A percentile compares a stretch with the other conserved stretches of the same genome.
Evolutionary conservation across 2,888 invertebrate species (phyloP).

Genomic region (Diadegma fenestrale): DNA sequence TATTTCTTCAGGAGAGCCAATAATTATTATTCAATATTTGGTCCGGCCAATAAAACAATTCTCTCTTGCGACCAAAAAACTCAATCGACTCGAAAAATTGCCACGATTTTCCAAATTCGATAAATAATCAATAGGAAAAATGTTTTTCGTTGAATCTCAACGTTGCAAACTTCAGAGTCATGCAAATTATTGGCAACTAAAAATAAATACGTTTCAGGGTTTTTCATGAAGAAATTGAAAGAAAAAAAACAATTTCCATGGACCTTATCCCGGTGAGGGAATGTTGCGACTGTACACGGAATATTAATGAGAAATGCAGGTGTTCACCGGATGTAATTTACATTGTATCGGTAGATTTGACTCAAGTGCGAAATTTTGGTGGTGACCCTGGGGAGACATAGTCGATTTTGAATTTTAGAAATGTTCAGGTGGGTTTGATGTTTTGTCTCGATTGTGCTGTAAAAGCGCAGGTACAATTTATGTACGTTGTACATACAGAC

Average conservation of each 20-base stretch:
- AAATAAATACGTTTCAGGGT: neutral
- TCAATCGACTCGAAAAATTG: no score
- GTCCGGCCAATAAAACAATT: no score
- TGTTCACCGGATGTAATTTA: conserved; percentile 4
- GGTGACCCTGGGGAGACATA: neutral
- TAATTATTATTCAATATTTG: no score
- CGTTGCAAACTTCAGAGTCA: no score
- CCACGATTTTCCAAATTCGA: no score
- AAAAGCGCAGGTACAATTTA: conserved; percentile 55
- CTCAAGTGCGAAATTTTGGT: conserved; percentile 8
- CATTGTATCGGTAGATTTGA: neutral
- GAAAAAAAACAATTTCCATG: neutral
- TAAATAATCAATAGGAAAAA: no score
- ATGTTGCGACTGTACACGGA: neutral
- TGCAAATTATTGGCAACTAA: neutral
- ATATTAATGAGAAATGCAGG: conserved; percentile 22
- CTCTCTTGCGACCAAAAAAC: no score
- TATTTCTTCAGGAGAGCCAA: no score
- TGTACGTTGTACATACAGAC: neutral
- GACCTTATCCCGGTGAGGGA: neutral
- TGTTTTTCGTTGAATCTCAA: no score
- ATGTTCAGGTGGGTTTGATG: conserved; percentile 50
- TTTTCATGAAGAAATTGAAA: neutral
- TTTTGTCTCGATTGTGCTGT: conserved; percentile 34
- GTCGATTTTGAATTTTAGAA: conserved; percentile 23